Evolutionary conservation across 2,888 invertebrate genomes (phyloP).

Genomic region (Ochropleura leucogaster): DNA sequence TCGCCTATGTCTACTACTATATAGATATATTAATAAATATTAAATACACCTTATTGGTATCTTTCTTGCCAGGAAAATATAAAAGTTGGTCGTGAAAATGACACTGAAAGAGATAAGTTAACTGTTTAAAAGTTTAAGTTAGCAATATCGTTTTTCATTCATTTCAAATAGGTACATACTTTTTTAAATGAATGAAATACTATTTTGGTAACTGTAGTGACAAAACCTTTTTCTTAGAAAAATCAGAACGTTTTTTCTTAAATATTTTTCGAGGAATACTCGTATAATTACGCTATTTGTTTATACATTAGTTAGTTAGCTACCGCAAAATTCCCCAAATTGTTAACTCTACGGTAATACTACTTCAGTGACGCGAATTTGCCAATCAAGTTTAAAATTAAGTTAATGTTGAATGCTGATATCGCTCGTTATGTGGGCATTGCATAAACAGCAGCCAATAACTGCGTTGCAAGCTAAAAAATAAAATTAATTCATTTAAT

Average conservation of each 20-base stretch:
- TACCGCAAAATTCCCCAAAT: conserved; percentile 4
- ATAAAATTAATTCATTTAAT: conserved; percentile 29
- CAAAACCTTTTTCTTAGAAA: neutral
- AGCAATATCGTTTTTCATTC: too few species aligned
- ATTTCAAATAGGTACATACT: too few species aligned
- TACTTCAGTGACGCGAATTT: conserved; percentile 34
- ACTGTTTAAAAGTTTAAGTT: too few species aligned
- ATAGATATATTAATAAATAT: neutral
- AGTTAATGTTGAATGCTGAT: conserved; percentile 46
- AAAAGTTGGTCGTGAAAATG: neutral
- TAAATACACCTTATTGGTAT: conserved; percentile 11
- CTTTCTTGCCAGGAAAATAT: neutral
- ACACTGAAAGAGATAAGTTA: conserved; percentile 1
- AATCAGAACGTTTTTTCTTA: too few species aligned
- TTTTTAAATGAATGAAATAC: neutral
- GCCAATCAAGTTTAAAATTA: conserved; percentile 49
- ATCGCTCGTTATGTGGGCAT: conserved; percentile 31
- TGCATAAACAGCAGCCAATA: conserved; percentile 41
- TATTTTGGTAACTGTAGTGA: neutral
- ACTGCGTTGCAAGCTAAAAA: conserved; percentile 27
- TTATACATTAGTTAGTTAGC: neutral
- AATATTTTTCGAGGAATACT: neutral
- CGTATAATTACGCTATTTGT: neutral
- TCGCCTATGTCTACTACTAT: neutral
- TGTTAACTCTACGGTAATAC: conserved; percentile 8